phyloP scores from a whole-genome alignment of 2,888 invertebrate species.

The Mesorhabditis spiculigera region DNA sequence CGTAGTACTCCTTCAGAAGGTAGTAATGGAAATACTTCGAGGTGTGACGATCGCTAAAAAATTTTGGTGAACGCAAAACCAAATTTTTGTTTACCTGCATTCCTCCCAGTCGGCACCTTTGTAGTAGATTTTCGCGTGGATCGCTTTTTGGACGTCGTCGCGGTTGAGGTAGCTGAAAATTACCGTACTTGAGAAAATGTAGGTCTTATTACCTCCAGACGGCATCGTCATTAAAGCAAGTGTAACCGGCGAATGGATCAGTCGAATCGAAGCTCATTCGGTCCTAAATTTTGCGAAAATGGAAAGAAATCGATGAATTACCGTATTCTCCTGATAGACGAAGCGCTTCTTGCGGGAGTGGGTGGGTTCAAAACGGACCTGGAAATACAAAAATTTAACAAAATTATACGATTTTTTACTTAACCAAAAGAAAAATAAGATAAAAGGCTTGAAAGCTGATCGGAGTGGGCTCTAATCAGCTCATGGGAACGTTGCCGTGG shows the following conservation, averaged over 20 bases:
- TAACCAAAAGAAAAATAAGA: too few relatives aligned
- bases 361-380: background rate
- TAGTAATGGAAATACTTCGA: background rate
- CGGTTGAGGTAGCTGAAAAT: background rate
- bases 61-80: background rate
- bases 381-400: too few relatives aligned
- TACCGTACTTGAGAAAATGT: too few relatives aligned
- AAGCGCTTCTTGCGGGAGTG: background rate
- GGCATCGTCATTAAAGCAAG: conserved; percentile 42
- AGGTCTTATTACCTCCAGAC: conserved; percentile 24
- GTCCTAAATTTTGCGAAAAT: conserved; percentile 9
- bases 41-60: background rate
- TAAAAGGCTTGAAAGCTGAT: too few relatives aligned
- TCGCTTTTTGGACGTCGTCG: conserved; percentile 42
- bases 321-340: background rate
- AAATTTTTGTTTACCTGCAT: background rate
- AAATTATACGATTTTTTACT: too few relatives aligned
- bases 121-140: conserved; percentile 32
- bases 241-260: conserved; percentile 40
- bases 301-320: background rate
- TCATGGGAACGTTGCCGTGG: too few relatives aligned
- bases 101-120: conserved; percentile 21
- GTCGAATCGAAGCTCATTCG: conserved; percentile 41
- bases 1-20: conserved; percentile 30
- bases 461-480: too few relatives aligned